Conservation (phyloP, 2,113 vertebrate species). For the Porphyrio hochstetteri region DNA sequence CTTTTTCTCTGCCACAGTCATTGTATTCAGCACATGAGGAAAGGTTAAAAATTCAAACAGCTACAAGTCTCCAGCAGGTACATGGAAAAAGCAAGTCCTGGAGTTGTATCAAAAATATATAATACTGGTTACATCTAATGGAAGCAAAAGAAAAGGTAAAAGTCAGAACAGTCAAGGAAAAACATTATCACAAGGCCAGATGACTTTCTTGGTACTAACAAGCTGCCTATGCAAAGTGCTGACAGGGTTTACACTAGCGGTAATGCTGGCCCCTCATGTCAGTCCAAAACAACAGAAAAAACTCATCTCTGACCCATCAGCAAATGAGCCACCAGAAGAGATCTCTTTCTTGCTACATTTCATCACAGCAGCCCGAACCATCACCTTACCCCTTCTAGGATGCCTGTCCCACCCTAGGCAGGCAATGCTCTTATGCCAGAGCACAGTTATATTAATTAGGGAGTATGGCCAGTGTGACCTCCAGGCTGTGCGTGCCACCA, state of each 20-base stretch:
- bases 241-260: neutral
- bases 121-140: neutral
- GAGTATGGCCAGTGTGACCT: accelerated
- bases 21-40: neutral
- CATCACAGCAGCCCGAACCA: neutral
- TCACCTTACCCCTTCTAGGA: neutral
- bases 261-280: neutral
- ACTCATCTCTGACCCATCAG: neutral
- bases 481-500: neutral
- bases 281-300: neutral
- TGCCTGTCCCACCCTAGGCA: neutral
- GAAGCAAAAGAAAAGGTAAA: neutral
- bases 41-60: conserved; percentile 16
- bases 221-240: neutral
- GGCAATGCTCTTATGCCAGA: accelerated
- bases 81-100: neutral
- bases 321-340: neutral
- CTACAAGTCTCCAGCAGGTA: neutral
- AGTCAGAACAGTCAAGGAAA: neutral
- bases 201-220: neutral
- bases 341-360: neutral
- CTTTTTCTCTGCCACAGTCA: neutral
- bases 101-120: neutral
- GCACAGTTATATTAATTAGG: accelerated
- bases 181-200: neutral